Conservation (phyloP, 2,797 vertebrate species). For the Eleutherodactylus coqui region DNA sequence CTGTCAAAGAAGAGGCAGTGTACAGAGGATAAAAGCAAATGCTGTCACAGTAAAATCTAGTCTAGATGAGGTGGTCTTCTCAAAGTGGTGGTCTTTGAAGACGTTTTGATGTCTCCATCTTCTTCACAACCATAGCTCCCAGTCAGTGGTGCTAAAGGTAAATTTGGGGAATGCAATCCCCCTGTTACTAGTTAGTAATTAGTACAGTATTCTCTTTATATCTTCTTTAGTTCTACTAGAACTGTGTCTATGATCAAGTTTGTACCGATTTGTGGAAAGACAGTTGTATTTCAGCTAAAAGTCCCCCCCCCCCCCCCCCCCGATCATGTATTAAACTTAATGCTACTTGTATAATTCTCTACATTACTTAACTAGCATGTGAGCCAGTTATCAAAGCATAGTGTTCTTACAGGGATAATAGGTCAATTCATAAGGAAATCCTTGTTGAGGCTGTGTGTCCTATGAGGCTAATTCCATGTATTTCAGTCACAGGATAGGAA, state of each 20-base stretch:
- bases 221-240: background rate
- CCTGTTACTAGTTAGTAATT: no score
- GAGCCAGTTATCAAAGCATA: slow-evolving; percentile 6
- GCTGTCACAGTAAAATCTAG: no score
- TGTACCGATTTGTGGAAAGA: background rate
- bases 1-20: no score
- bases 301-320: no score
- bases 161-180: no score
- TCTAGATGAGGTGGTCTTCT: no score
- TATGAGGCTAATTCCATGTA: slow-evolving; percentile 21
- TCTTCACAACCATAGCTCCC: no score
- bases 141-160: no score
- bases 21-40: no score
- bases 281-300: background rate
- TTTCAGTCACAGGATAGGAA: slow-evolving; percentile 24
- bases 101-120: no score
- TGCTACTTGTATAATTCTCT: background rate
- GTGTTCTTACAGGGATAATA: slow-evolving; percentile 25
- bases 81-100: no score
- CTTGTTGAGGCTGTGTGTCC: background rate
- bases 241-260: no score
- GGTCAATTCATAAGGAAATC: slow-evolving; percentile 43
- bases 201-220: background rate
- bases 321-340: background rate
- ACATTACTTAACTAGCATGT: slow-evolving; percentile 24